Base-by-base conservation (phyloP, 2,888 invertebrate species). In the Caenorhabditis virilis region DNA sequence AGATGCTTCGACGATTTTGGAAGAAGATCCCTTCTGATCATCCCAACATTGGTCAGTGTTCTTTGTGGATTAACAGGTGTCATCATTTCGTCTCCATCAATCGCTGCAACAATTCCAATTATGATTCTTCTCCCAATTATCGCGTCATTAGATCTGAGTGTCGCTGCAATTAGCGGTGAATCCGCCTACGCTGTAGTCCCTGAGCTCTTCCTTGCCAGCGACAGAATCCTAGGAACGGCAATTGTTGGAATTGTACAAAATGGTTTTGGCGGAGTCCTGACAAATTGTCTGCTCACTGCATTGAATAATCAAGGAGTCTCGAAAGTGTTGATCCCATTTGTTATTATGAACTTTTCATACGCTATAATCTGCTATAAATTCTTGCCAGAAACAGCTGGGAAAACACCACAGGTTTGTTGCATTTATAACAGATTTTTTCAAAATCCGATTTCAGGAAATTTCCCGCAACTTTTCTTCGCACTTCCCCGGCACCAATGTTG, bases 231-330 rank as follows among this genome's bases (percentile, higher is more conserved):
- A 15, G 79, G 79, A 52, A 71, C 78, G 11, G 79, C 79, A 15
- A 61, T 80, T n/a, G 72, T 74, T 35, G 79, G 79, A 20, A 72
- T 80, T 41, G 57, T 69, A 13, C 79, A 78, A 77, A 79, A 79
- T 55, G 49, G 71, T 16, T 78, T 79, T 49, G 79, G 79, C 27
- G 79, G 78, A 1, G 39, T 79, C 39, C 53, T 79, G 18, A 74
- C 78, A 15, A 75, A 69, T 30, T 67, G 53, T 27, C 39, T 77
- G 5, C 56, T 79, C n/a, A 74, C 78, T 13, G 61, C 73, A 16
- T 54, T 79, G 16, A 74, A 77, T 50, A 59, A 25, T 11, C 49
- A 63, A 50, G 79, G 79, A 16, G 64, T 72, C 0, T 20, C 43
- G 20, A 70, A 48, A 39, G 79, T 79, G 9, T 47, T 79, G 16